phyloP scores from a whole-genome alignment of 2,888 invertebrate species.

The Leptinotarsa rubiginosa region DNA sequence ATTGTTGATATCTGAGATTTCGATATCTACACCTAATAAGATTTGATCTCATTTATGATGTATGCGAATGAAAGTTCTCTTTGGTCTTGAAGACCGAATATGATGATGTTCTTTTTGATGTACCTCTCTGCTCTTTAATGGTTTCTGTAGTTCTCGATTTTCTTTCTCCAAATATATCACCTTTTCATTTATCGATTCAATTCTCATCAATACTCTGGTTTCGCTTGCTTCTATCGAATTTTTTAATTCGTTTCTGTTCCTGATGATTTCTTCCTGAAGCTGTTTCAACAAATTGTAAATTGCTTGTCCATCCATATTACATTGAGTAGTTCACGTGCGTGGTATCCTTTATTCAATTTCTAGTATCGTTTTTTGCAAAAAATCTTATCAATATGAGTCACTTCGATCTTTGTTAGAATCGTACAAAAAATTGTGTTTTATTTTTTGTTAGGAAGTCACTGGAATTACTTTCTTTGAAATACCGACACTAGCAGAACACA shows the following conservation, averaged over 20 bases:
- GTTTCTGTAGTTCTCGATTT: constrained; percentile 23
- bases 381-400: no score
- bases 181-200: constrained; percentile 10
- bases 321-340: constrained; percentile 9
- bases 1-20: constrained; percentile 10
- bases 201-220: constrained; percentile 15
- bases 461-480: no score
- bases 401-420: no score
- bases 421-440: no score
- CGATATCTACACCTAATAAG: constrained; percentile 15
- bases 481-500: no score
- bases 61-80: constrained; percentile 7
- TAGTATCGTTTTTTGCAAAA: no score
- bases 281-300: background rate
- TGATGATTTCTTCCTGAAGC: background rate
- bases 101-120: constrained; percentile 2
- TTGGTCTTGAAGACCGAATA: constrained; percentile 18
- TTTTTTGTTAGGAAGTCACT: no score
- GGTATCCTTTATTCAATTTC: background rate
- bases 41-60: constrained; percentile 7
- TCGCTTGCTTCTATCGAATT: constrained; percentile 20
- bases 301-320: constrained; percentile 12
- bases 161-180: background rate
- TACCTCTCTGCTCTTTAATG: constrained; percentile 12
- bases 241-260: constrained; percentile 15